A percentile compares a stretch with the other conserved stretches of the same genome.
Conservation (phyloP, 2,888 invertebrate species). For the Troglohyphantes excavatus region DNA sequence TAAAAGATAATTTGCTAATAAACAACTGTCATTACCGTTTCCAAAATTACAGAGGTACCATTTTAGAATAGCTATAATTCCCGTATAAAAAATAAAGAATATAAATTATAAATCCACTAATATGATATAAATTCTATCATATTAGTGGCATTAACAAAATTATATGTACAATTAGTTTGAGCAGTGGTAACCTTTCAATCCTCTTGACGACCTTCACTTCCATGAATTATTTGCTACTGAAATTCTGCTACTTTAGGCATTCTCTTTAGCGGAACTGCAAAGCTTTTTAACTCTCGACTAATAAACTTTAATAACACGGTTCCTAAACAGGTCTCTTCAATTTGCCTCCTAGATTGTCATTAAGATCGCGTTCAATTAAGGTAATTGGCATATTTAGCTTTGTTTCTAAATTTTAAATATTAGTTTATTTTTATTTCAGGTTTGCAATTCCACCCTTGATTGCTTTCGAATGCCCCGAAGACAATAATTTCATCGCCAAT, state of each 20-base stretch:
- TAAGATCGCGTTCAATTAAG: constrained; percentile 20
- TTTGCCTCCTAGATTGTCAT: not conserved
- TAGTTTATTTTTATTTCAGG: not conserved
- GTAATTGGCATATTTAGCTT: constrained; percentile 13
- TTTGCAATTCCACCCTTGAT: not conserved
- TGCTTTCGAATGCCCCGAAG: no score
- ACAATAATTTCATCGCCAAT: no score
- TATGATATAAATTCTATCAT: no score
- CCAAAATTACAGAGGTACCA: no score
- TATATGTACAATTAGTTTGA: no score
- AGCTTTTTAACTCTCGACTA: constrained; percentile 4
- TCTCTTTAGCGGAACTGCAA: not conserved
- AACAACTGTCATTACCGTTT: no score
- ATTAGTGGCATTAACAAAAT: no score
- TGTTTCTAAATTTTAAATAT: not conserved
- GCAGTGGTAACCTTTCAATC: no score
- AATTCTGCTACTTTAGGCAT: not conserved
- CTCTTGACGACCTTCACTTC: not conserved
- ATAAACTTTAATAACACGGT: constrained; percentile 19
- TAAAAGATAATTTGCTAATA: no score
- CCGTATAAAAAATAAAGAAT: no score
- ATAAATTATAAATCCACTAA: no score
- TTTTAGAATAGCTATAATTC: no score
- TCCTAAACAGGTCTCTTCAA: not conserved
- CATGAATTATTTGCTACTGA: not conserved